Evolutionary conservation across 2,888 invertebrate species (phyloP).

Genomic region (Catocala sponsa): DNA sequence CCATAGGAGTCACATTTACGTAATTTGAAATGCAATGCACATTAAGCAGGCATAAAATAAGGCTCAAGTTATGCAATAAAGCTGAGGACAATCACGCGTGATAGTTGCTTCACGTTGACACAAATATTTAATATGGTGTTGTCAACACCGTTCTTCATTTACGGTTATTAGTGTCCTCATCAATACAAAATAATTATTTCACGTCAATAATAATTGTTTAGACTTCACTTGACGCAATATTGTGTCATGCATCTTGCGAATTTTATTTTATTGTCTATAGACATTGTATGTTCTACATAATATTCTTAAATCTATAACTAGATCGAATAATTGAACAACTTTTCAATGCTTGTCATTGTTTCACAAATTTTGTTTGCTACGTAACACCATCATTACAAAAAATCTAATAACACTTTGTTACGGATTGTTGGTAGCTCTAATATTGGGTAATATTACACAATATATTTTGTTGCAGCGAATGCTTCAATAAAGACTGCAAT

Average conservation of each 20-base stretch:
- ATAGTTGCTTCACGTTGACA: slow-evolving; percentile 37
- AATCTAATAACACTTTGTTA: slow-evolving; percentile 28
- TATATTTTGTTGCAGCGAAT: slow-evolving; percentile 19
- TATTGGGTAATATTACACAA: slow-evolving; percentile 33
- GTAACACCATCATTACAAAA: slow-evolving; percentile 27
- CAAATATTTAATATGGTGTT: slow-evolving; percentile 23
- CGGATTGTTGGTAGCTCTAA: slow-evolving; percentile 23
- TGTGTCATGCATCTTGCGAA: background rate
- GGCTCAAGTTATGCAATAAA: slow-evolving; percentile 64
- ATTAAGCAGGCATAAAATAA: slow-evolving; percentile 59
- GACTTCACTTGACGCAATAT: too few relatives aligned
- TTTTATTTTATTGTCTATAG: background rate
- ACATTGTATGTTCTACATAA: background rate
- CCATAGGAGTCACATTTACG: slow-evolving; percentile 50
- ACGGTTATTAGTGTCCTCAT: background rate
- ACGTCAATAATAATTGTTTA: too few relatives aligned
- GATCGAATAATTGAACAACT: slow-evolving; percentile 10
- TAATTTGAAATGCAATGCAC: slow-evolving; percentile 66
- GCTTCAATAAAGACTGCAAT: slow-evolving; percentile 14
- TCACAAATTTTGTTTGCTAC: slow-evolving; percentile 22
- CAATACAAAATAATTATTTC: too few relatives aligned
- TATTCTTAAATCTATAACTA: slow-evolving; percentile 1
- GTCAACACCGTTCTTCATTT: slow-evolving; percentile 2
- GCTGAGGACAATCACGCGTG: slow-evolving; percentile 45
- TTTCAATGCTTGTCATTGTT: slow-evolving; percentile 19